These are phyloP conservation scores for Meliscaeva auricollis DNA, from an alignment of 2,888 invertebrate species.

Conservation along the genomic window DNA sequence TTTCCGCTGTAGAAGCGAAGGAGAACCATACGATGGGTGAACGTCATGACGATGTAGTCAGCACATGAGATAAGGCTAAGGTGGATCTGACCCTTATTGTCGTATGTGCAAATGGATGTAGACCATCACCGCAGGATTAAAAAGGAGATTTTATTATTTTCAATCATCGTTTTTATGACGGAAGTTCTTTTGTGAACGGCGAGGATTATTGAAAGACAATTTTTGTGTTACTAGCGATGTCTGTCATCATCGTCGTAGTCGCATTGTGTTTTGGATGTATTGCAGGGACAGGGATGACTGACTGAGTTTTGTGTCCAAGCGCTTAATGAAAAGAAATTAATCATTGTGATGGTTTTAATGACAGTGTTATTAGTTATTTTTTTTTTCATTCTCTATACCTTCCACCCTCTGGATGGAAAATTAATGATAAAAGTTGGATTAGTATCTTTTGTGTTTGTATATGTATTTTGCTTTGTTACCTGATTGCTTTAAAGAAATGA, in stretches of 20 bases:
- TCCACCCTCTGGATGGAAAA: slow-evolving; percentile 8
- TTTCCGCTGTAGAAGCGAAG: slow-evolving; percentile 26
- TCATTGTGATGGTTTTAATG: slow-evolving; percentile 72
- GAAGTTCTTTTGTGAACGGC: slow-evolving; percentile 71
- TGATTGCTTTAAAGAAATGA: slow-evolving; percentile 30
- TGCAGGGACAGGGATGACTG: slow-evolving; percentile 11
- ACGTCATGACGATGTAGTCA: slow-evolving; percentile 20
- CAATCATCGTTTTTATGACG: slow-evolving; percentile 76
- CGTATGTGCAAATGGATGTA: slow-evolving; percentile 48
- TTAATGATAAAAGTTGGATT: slow-evolving; percentile 48
- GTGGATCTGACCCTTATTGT: slow-evolving; percentile 63
- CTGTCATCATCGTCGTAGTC: slow-evolving; percentile 39
- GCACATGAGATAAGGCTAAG: slow-evolving; percentile 69
- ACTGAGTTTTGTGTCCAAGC: slow-evolving; percentile 40
- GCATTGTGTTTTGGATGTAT: slow-evolving; percentile 11
- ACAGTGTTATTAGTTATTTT: slow-evolving; percentile 66
- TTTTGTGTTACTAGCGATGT: slow-evolving; percentile 64
- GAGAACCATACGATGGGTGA: slow-evolving; percentile 29
- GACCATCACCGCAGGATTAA: slow-evolving; percentile 69
- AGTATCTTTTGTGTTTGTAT: background rate
- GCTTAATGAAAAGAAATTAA: slow-evolving; percentile 76
- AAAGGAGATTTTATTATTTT: slow-evolving; percentile 76
- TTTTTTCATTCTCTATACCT: background rate
- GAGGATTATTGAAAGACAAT: slow-evolving; percentile 76
- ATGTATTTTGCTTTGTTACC: slow-evolving; percentile 21